phyloP scores from a whole-genome alignment of 2,113 vertebrate species.

The Lagopus muta region DNA sequence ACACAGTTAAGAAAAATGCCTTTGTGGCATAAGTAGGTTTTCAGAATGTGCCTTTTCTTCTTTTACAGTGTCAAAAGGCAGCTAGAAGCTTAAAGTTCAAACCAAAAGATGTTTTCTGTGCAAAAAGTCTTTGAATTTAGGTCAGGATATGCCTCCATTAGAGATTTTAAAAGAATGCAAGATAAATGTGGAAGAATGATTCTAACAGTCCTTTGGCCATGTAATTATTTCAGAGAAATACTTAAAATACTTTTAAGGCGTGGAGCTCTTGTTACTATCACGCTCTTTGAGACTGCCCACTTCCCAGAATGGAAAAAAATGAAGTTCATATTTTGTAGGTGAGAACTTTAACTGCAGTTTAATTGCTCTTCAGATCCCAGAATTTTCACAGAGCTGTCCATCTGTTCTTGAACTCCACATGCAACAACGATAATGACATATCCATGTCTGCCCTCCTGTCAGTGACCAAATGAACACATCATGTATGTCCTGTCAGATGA shows the following conservation, averaged over 20 bases:
- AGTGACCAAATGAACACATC: neutral
- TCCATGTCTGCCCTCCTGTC: accelerated
- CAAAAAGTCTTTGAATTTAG: neutral
- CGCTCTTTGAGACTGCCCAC: slow-evolving; percentile 31
- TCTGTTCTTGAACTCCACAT: accelerated
- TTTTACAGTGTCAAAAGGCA: neutral
- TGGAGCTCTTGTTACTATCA: neutral
- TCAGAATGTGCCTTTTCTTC: neutral
- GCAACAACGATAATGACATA: neutral
- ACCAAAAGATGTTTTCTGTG: neutral
- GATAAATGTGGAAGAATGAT: neutral
- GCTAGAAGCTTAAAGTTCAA: neutral
- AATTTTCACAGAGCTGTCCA: neutral
- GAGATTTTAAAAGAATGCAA: neutral
- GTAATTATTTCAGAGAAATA: neutral
- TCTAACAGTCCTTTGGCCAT: neutral
- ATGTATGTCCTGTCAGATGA: neutral
- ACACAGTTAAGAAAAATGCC: neutral
- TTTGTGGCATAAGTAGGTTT: neutral
- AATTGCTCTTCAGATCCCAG: neutral
- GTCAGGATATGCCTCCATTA: neutral
- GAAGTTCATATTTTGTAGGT: neutral
- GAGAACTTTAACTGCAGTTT: neutral
- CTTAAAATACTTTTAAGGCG: neutral
- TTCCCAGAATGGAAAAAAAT: neutral